Conservation (phyloP, 2,888 invertebrate genomes). For the Norana najaformis region DNA sequence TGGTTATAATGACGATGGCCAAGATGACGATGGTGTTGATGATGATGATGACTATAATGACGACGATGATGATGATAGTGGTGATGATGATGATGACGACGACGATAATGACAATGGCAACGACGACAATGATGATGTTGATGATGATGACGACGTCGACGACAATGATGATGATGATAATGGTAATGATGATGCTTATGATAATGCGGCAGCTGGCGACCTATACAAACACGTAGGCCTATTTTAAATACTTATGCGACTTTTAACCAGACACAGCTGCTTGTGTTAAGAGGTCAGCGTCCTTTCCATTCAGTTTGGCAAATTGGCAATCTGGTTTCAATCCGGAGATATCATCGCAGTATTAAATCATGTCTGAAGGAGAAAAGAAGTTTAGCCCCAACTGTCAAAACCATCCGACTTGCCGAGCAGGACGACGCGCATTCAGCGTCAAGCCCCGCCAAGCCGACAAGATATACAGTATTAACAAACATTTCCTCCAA, state of each 20-base stretch:
- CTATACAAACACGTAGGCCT: neutral
- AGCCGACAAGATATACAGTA: neutral
- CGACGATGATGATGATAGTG: constrained; percentile 28
- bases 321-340: neutral
- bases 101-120: constrained; percentile 21
- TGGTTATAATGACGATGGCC: neutral
- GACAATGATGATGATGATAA: constrained; percentile 22
- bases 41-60: neutral
- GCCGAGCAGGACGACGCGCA: neutral
- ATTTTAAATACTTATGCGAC: neutral
- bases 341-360: neutral
- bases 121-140: constrained; percentile 29
- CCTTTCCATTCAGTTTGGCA: neutral
- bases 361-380: neutral
- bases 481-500: neutral
- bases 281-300: neutral
- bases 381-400: neutral
- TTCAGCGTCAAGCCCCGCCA: neutral
- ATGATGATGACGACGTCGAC: constrained; percentile 31
- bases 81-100: constrained; percentile 33
- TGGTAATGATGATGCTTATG: neutral
- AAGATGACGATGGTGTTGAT: neutral
- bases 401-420: neutral
- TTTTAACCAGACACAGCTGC: neutral
- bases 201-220: neutral